Conservation (phyloP, 2,113 vertebrate genomes). For the Periophthalmus modestus region DNA sequence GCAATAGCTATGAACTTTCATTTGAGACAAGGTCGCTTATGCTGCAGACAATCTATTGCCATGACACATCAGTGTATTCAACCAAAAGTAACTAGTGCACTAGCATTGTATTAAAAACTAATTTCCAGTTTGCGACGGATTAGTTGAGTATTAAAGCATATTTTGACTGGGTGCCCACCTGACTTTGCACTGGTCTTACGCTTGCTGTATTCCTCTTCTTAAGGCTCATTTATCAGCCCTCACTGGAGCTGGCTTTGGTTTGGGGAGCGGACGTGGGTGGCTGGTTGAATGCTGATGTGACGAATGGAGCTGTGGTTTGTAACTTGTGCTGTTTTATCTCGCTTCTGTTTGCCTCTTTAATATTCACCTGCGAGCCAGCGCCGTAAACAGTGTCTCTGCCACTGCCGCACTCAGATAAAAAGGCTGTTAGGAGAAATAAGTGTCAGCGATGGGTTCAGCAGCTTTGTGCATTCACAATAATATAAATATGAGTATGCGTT, state of each 20-base stretch:
- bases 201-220: slow-evolving; percentile 6
- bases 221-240: slow-evolving; percentile 33
- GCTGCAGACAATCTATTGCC: neutral
- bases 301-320: slow-evolving; percentile 28
- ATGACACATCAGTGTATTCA: neutral
- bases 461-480: slow-evolving; percentile 17
- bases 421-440: slow-evolving; percentile 30
- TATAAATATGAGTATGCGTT: slow-evolving; percentile 24
- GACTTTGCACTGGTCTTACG: slow-evolving; percentile 9
- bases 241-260: slow-evolving; percentile 5
- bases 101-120: neutral
- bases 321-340: slow-evolving; percentile 39
- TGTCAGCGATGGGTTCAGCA: slow-evolving; percentile 11
- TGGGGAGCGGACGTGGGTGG: slow-evolving; percentile 29
- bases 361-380: slow-evolving; percentile 41
- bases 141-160: neutral
- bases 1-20: neutral
- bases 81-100: neutral
- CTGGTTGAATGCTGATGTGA: slow-evolving; percentile 36
- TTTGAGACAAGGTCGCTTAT: neutral
- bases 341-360: slow-evolving; percentile 44
- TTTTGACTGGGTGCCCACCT: neutral
- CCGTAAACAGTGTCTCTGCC: slow-evolving; percentile 28
- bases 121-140: neutral
- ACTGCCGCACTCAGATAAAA: slow-evolving; percentile 36